Evolutionary conservation across 2,888 invertebrate genomes (phyloP).

Genomic region (Microdon myrmicae): DNA sequence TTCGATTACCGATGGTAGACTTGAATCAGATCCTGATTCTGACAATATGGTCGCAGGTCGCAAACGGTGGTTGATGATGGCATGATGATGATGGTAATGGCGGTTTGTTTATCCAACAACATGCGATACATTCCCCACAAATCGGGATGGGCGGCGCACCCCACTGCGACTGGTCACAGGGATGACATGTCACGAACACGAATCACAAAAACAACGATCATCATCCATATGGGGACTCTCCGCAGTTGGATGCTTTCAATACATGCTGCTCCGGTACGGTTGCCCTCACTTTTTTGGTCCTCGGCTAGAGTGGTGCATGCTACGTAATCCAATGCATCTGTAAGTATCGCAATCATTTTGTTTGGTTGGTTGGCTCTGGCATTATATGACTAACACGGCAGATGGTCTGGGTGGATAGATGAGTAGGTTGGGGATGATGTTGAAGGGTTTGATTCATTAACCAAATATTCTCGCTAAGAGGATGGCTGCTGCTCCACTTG

Average conservation of each 20-base stretch:
- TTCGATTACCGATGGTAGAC: slow-evolving; percentile 48
- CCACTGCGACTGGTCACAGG: slow-evolving; percentile 42
- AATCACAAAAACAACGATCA: slow-evolving; percentile 39
- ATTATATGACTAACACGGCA: slow-evolving; percentile 47
- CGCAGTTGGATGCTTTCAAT: slow-evolving; percentile 48
- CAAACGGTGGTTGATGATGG: slow-evolving; percentile 35
- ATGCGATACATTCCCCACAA: slow-evolving; percentile 31
- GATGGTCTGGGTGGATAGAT: slow-evolving; percentile 17
- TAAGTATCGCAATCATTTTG: slow-evolving; percentile 51
- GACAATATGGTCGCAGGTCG: slow-evolving; percentile 50
- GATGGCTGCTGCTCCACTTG: slow-evolving; percentile 41
- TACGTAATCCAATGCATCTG: slow-evolving; percentile 46
- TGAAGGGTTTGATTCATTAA: slow-evolving; percentile 40
- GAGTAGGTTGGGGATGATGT: slow-evolving; percentile 14
- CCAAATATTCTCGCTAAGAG: slow-evolving; percentile 45
- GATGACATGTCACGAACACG: slow-evolving; percentile 46
- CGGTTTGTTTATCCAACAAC: slow-evolving; percentile 49
- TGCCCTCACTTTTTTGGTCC: too few relatives aligned
- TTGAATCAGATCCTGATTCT: slow-evolving; percentile 33
- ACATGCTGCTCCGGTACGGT: slow-evolving; percentile 26
- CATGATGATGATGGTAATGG: too few relatives aligned
- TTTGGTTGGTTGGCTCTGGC: slow-evolving; percentile 50
- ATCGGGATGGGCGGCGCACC: slow-evolving; percentile 22
- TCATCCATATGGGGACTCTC: slow-evolving; percentile 48
- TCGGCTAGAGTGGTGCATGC: slow-evolving; percentile 21